These are phyloP conservation scores for Campopleginae sp. DNA, from an alignment of 2,888 invertebrate genomes.

Conservation along the genomic window DNA sequence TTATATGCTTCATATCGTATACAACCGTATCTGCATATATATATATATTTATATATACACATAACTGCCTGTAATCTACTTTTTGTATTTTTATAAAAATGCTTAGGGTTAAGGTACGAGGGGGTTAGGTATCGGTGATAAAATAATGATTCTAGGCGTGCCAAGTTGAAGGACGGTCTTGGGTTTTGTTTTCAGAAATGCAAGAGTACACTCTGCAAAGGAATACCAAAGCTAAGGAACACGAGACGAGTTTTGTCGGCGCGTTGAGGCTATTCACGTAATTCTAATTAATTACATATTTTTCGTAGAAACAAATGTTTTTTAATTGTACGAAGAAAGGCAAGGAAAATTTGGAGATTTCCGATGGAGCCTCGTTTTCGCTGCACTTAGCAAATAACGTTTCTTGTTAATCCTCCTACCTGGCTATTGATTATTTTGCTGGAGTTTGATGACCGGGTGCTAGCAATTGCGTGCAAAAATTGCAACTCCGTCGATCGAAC, in stretches of 20 bases:
- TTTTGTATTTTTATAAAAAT: conserved; percentile 78
- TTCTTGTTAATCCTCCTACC: conserved; percentile 15
- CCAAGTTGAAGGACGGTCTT: conserved; percentile 69
- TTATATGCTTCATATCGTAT: conserved; percentile 62
- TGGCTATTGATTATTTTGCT: conserved; percentile 9
- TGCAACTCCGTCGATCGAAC: conserved; percentile 47
- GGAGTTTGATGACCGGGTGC: neutral
- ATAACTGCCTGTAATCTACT: conserved; percentile 69
- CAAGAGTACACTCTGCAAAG: conserved; percentile 82
- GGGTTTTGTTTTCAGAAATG: conserved; percentile 82
- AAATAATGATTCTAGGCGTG: conserved; percentile 65
- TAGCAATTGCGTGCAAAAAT: neutral
- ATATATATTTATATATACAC: conserved; percentile 67
- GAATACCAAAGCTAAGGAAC: conserved; percentile 83
- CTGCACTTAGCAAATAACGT: conserved; percentile 37
- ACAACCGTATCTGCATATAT: neutral
- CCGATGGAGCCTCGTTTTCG: conserved; percentile 50
- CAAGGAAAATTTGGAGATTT: conserved; percentile 20
- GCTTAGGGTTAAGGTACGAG: conserved; percentile 50
- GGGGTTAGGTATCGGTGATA: conserved; percentile 33
- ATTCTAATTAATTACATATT: conserved; percentile 16
- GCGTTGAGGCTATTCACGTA: conserved; percentile 77
- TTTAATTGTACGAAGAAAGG: conserved; percentile 3
- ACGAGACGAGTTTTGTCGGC: conserved; percentile 81
- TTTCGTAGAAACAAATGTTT: conserved; percentile 12